Base-by-base conservation (phyloP, 2,888 invertebrate genomes). In the Camptogramma bilineatum region DNA sequence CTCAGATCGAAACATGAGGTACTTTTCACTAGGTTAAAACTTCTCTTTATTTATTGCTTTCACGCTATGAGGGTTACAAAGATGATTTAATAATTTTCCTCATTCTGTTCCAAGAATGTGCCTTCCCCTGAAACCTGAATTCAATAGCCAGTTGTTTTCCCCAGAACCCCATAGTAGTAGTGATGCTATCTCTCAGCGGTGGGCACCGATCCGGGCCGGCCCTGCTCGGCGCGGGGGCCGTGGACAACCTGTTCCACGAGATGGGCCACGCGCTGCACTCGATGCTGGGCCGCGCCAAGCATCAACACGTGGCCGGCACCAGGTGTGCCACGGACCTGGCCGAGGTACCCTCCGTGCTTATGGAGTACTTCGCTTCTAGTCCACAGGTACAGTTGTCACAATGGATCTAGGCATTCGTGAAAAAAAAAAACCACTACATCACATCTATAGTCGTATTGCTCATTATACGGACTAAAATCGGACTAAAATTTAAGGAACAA, bases 231-330 rank as follows among this genome's bases (percentile, higher is more conserved):
- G 97, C 97, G 0, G 95, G 95, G 17, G 96, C 97, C 79, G 96
- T 99, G 8, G 99, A 99, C 88, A 99, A 99, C 92, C 94, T 99
- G 71, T 62, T 62, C 50, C 62, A 62, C 56, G 62, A 62, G 46
- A 98, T 47, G 46, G 62, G 62, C 0, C 62, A 62, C 56, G 62
- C 62, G 18, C 16, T 99, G 95, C 99, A 99, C 91, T 99, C 99
- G 17, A 99, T 99, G 98, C 90, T 99, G 73, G 99, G 98, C 1
- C 95, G 99, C 69, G 99, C 62, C 21, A 31, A 44, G 0, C 95
- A 99, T 90, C 99, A 99, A 88, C 99, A 99, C 90, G 98, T 99
- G 50, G 97, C 99, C 3, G 99, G 99, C 66, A 99, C 99, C 0
- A 94, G 99, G 62, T 99, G 99, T 84, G 85, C 98, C 71, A 99